Evolutionary conservation across 2,113 vertebrate genomes (phyloP).

Genomic region (Pycnonotus jocosus): DNA sequence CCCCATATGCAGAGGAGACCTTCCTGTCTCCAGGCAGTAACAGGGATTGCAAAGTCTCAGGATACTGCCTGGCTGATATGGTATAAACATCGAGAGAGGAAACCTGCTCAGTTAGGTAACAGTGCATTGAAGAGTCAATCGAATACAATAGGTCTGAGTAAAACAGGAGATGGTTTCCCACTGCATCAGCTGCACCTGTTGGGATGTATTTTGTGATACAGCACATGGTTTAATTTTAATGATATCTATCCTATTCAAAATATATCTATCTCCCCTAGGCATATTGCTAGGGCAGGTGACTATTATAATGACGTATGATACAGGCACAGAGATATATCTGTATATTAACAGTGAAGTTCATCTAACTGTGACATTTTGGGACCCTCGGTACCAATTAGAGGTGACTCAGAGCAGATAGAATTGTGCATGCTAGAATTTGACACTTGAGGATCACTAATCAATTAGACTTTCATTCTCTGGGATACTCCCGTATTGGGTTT

Average conservation of each 20-base stretch:
- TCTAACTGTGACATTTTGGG: not conserved
- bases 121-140: not conserved
- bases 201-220: not conserved
- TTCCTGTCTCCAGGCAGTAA: not conserved
- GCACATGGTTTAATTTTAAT: not conserved
- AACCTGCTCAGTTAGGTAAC: not conserved
- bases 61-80: not conserved
- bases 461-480: not conserved
- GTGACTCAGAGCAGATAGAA: not conserved
- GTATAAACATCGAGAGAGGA: not conserved
- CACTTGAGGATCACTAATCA: not conserved
- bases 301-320: not conserved
- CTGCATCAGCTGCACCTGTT: accelerated
- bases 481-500: not conserved
- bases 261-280: not conserved
- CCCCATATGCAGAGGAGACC: accelerated
- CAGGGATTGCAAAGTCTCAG: not conserved
- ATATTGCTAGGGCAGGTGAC: not conserved
- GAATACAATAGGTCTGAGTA: not conserved
- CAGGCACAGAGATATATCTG: not conserved
- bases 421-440: not conserved
- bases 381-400: not conserved
- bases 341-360: not conserved
- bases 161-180: not conserved
- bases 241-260: not conserved